Conservation (phyloP, 2,797 vertebrate species). For the Sciurus carolinensis region DNA sequence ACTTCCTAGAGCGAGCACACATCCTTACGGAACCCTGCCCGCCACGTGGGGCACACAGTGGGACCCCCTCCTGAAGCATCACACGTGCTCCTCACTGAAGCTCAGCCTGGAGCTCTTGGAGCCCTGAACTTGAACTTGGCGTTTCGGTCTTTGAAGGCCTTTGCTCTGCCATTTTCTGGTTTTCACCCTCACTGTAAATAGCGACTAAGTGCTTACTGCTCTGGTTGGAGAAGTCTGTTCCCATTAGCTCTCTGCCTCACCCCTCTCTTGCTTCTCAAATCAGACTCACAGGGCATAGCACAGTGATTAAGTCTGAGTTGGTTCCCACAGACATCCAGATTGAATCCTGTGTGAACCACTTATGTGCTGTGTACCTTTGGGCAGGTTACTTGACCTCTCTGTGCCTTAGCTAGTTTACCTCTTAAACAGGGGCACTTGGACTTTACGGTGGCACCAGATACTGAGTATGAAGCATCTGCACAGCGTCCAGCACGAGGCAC, state of each 20-base stretch:
- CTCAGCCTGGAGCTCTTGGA: neutral
- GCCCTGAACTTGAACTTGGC: rapidly evolving
- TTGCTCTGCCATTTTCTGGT: neutral
- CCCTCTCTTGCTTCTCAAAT: neutral
- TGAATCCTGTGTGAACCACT: neutral
- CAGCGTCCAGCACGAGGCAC: rapidly evolving
- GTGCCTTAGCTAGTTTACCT: neutral
- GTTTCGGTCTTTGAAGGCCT: neutral
- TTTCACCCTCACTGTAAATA: neutral
- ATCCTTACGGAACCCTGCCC: too few species aligned
- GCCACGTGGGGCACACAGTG: too few species aligned
- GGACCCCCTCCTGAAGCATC: too few species aligned
- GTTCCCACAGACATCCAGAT: neutral
- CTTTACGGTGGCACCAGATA: too few species aligned
- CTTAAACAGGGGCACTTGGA: neutral
- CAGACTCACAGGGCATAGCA: neutral
- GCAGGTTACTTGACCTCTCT: neutral
- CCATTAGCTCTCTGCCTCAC: neutral
- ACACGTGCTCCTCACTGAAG: too few species aligned
- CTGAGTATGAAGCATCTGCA: neutral
- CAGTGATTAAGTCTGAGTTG: neutral
- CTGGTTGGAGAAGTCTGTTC: neutral
- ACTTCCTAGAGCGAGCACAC: too few species aligned
- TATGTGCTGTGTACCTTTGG: neutral
- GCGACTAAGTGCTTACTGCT: neutral